These are phyloP conservation scores for Capreolus pygargus DNA, from an alignment of 2,113 vertebrate species.

Conservation along the genomic window DNA sequence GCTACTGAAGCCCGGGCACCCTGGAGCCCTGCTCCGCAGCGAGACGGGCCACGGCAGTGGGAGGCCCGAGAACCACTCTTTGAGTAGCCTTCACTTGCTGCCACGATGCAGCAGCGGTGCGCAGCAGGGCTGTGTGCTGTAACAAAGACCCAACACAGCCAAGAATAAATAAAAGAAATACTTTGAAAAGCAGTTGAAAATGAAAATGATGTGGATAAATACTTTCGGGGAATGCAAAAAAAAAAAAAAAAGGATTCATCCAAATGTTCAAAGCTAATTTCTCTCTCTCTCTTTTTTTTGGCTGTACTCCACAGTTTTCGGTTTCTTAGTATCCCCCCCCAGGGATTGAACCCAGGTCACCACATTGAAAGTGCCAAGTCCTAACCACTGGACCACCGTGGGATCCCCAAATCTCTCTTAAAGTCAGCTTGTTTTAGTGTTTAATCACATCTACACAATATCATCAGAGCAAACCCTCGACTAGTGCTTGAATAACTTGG, in stretches of 20 bases:
- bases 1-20: background rate
- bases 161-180: background rate
- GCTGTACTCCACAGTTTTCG: background rate
- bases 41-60: background rate
- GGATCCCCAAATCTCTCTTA: background rate
- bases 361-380: background rate
- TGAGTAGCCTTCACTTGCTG: background rate
- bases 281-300: background rate
- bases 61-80: background rate
- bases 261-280: background rate
- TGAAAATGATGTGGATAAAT: background rate
- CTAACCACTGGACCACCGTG: background rate
- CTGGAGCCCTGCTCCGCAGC: background rate
- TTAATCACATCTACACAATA: background rate
- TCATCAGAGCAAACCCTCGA: background rate
- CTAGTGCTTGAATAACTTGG: background rate
- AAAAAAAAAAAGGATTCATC: background rate
- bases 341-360: background rate
- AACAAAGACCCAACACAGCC: background rate
- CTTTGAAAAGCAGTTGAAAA: background rate
- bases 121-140: background rate
- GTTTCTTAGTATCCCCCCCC: background rate
- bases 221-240: background rate
- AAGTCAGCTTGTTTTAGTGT: background rate
- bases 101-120: fast-evolving